Conservation (phyloP, 1,140 invertebrate species). For the Meloidogyne hapla region DNA sequence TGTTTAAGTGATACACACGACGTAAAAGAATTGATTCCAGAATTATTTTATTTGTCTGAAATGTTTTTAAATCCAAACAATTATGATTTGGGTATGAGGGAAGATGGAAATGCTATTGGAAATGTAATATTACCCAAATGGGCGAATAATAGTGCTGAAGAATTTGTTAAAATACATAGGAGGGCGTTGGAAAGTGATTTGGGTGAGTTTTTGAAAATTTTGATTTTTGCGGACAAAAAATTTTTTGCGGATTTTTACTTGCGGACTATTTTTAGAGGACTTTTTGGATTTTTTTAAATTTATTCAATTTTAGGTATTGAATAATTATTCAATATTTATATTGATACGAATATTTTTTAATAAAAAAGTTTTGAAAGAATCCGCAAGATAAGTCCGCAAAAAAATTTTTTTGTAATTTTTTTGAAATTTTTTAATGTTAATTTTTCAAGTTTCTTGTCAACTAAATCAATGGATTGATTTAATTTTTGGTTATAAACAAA, state of each 20-base stretch:
- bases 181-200: constrained; percentile 99
- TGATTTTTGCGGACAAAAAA: no score
- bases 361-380: no score
- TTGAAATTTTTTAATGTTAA: neutral
- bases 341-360: no score
- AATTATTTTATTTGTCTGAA: constrained; percentile 72
- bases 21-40: constrained; percentile 96
- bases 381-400: no score
- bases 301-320: no score
- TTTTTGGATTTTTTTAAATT: no score
- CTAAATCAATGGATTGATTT: constrained; percentile 99
- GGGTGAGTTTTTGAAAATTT: constrained; percentile 21
- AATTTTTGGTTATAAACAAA: constrained; percentile 98
- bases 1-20: constrained; percentile 96
- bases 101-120: constrained; percentile 22
- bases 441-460: constrained; percentile 81
- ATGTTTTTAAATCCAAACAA: neutral
- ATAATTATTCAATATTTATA: no score
- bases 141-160: constrained; percentile 85
- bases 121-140: constrained; percentile 85
- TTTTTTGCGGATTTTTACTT: neutral
- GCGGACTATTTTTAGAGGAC: no score
- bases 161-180: constrained; percentile 93
- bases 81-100: constrained; percentile 11
- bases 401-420: no score